Conservation (phyloP, 23 tunicate species). For the Ascidia mentula region DNA sequence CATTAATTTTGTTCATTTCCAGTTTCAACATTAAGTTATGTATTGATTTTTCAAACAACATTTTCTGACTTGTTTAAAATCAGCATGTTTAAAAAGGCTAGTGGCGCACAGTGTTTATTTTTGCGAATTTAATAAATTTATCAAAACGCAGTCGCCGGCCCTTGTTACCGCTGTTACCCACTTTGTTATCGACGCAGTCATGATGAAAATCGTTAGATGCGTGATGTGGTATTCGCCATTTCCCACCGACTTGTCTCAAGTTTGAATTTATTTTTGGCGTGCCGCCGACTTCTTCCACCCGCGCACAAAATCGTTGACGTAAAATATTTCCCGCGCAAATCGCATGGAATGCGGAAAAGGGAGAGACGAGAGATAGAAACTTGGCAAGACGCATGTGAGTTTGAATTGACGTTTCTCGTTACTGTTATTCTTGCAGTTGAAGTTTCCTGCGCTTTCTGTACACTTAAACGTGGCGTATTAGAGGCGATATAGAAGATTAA, state of each 20-base stretch:
- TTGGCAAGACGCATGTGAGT: not conserved
- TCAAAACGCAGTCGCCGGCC: not conserved
- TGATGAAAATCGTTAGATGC: not conserved
- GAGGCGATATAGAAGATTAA: not conserved
- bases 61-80: not conserved
- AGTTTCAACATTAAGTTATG: not conserved
- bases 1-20: not conserved
- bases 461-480: not conserved
- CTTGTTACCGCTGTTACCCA: not conserved
- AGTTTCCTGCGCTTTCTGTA: not conserved
- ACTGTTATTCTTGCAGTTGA: not conserved
- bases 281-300: not conserved
- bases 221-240: not conserved
- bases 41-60: not conserved
- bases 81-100: not conserved
- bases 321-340: conserved; percentile 4
- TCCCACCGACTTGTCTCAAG: not conserved
- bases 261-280: not conserved
- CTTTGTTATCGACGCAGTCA: not conserved
- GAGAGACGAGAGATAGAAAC: not conserved
- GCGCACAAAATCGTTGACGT: conserved; percentile 7
- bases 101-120: not conserved
- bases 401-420: too few relatives aligned
- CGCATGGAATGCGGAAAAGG: not conserved
- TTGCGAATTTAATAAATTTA: not conserved